These are phyloP conservation scores for Actinostola sp. DNA, from an alignment of 92 coral and sea anemone genomes.

Conservation along the genomic window DNA sequence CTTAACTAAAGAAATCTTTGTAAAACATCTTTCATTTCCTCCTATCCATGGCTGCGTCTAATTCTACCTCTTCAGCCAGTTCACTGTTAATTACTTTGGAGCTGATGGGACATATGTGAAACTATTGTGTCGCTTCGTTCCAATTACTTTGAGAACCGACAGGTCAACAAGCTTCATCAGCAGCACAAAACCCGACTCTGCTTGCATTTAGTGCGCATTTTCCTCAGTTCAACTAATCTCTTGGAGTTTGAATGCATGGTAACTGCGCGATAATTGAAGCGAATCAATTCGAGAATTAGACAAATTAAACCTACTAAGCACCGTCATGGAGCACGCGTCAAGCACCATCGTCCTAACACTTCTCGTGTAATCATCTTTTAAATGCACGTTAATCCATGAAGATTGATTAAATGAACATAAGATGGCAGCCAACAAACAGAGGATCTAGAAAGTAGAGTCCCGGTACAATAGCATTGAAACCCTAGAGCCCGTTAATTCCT, in stretches of 20 bases:
- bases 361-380: conserved; percentile 52
- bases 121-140: conserved; percentile 16
- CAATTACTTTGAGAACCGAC: conserved; percentile 40
- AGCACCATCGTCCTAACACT: conserved; percentile 18
- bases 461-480: conserved; percentile 41
- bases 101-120: conserved; percentile 40
- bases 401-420: conserved; percentile 48
- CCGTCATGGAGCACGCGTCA: conserved; percentile 21
- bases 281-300: conserved; percentile 1
- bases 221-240: conserved; percentile 9
- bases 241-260: conserved; percentile 8
- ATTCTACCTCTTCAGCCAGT: conserved; percentile 21
- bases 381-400: conserved; percentile 38
- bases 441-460: conserved; percentile 32
- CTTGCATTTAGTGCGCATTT: conserved; percentile 5
- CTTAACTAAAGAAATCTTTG: conserved; percentile 21
- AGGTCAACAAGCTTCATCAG: conserved; percentile 26
- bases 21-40: conserved; percentile 23
- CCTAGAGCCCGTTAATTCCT: conserved; percentile 46
- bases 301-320: conserved; percentile 4
- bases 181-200: conserved; percentile 24
- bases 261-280: conserved; percentile 18
- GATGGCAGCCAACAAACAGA: conserved; percentile 37
- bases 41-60: conserved; percentile 18
- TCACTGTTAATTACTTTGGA: conserved; percentile 37